phyloP scores from a whole-genome alignment of 2,797 vertebrate species.

The Helarctos malayanus region DNA sequence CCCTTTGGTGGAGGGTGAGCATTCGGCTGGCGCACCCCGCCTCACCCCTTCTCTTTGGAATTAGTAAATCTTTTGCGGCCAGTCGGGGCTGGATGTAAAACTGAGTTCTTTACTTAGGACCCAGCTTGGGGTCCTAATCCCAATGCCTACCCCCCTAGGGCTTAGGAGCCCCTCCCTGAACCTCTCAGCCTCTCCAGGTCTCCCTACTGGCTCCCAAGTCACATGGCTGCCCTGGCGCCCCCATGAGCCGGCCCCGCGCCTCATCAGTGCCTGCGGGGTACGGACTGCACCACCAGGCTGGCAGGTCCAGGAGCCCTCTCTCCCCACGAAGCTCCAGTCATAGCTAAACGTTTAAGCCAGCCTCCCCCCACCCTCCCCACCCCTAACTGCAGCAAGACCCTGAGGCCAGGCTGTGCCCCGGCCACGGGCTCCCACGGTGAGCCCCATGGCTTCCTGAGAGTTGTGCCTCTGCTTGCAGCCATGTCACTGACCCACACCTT shows the following conservation, averaged over 20 bases:
- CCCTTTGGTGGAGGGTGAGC: not conserved
- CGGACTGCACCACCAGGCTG: not conserved
- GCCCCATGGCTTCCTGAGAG: not conserved
- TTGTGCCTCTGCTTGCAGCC: not conserved
- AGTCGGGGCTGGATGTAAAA: not conserved
- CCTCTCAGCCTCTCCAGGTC: not conserved
- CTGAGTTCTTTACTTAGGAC: not conserved
- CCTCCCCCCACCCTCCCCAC: not conserved
- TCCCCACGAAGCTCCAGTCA: not conserved
- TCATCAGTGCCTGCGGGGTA: not conserved
- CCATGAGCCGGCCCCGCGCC: not conserved
- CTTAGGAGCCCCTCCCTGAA: not conserved
- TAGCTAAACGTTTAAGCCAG: not conserved
- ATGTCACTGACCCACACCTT: not conserved
- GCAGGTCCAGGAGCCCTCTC: not conserved
- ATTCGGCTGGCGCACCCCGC: not conserved
- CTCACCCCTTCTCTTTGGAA: not conserved
- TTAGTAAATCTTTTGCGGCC: not conserved
- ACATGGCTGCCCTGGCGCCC: not conserved
- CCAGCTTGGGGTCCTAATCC: not conserved
- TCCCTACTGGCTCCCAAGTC: not conserved
- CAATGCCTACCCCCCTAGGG: not conserved
- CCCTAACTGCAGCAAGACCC: not conserved
- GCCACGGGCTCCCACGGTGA: accelerated
- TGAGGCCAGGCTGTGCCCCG: not conserved